These are phyloP conservation scores for Trematomus loennbergii DNA, from an alignment of 2,113 vertebrate species.

Conservation along the genomic window DNA sequence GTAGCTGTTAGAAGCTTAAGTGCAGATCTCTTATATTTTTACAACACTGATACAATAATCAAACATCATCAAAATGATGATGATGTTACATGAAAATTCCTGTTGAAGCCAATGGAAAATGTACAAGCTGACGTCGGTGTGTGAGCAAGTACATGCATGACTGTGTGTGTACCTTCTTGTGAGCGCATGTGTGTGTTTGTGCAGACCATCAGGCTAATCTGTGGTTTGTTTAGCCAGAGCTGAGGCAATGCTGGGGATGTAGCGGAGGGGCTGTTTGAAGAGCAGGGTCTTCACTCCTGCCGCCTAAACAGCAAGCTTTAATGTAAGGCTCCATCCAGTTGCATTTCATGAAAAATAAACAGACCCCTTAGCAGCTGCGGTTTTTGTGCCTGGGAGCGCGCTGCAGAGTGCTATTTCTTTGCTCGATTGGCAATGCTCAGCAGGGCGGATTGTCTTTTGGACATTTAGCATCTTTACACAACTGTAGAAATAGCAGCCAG, in stretches of 20 bases:
- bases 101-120: conserved; percentile 46
- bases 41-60: neutral
- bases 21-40: neutral
- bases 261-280: conserved; percentile 61
- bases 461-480: conserved; percentile 21
- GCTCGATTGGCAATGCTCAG: conserved; percentile 41
- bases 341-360: conserved; percentile 64
- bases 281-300: conserved; percentile 38
- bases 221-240: conserved; percentile 60
- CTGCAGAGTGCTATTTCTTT: conserved; percentile 32
- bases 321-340: conserved; percentile 50
- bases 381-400: conserved; percentile 21
- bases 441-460: conserved; percentile 10
- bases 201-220: conserved; percentile 30
- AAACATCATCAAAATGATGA: neutral
- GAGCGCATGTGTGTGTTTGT: conserved; percentile 7
- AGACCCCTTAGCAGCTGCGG: conserved; percentile 27
- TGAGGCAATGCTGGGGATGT: conserved; percentile 15
- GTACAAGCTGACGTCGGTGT: conserved; percentile 16
- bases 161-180: neutral
- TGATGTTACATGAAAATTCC: neutral
- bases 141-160: conserved; percentile 6
- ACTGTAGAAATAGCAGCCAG: neutral
- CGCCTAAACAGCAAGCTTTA: conserved; percentile 36
- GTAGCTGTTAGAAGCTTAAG: neutral